Base-by-base conservation (phyloP, 2,888 invertebrate species). In the Lysandra bellargus region DNA sequence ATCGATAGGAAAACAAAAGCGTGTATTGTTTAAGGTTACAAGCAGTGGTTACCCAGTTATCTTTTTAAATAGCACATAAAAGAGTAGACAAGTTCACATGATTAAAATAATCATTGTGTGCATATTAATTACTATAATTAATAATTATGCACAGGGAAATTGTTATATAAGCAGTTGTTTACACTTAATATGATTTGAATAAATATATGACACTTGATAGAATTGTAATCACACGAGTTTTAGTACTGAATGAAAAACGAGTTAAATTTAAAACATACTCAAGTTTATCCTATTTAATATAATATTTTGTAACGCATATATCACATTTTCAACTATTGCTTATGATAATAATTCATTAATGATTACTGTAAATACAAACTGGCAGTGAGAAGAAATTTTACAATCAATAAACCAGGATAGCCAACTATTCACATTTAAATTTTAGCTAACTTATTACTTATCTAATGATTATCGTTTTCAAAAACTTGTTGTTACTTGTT, bases 351-450 rank as follows among this genome's bases (percentile, higher is more conserved):
- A n/a, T 64, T 30, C 30, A 64, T 30, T 6, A n/a, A 60, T 61
- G 60, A 44, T n/a, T 61, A n/a, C 6, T n/a, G 60, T 53, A 61
- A n/a, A 23, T 61, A 61, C 7, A 64, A 69, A 33, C 12, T 69
- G 69, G 69, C 69, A 69, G 69, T 69, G 69, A 69, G 33, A 69
- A 69, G 69, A 33, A 23, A 69, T 69, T 69, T 33, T 33, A 69
- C 69, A 33, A 33, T 69, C 30, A 64, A 64, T 23, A 33, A 64
- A 64, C 23, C 33, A 69, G 33, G 9, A 30, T 64, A 9, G 6
- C 30, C 30, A 12, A 64, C 9, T 4, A 64, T 30, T 64, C 44
- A 44, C 44, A 2, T 44, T 44, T 44, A 44, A 44, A 44, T 44
- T 7, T 7, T 44, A 7, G 9, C 2, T 44, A 44, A 44, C 37